Base-by-base conservation (phyloP, 2,888 invertebrate species). In the Unio pictorum region DNA sequence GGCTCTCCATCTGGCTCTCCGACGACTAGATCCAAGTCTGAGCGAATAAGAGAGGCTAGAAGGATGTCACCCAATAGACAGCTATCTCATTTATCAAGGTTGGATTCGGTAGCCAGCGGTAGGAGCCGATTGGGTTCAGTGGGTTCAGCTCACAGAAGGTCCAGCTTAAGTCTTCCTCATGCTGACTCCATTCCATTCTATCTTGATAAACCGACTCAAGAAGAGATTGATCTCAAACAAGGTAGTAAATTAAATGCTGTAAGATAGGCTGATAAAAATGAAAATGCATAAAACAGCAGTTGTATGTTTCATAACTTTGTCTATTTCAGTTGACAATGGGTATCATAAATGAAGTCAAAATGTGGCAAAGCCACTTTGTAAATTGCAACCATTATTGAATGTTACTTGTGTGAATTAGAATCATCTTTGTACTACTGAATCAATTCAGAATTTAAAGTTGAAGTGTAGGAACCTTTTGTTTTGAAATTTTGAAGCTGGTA, bases 151-250 rank as follows among this genome's bases (percentile, higher is more conserved):
- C 55, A 61, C 17, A 67, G 78, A 4, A 70, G 76, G 66, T 79
- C 82, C 18, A 84, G 82, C 72, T 77, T 84, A 45, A 77, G 80
- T 69, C 69, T 81, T 3, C 74, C 78, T 26, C 84, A 84, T 69
- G 63, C 72, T 4, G 78, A 84, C 62, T 75, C 78, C 2, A 70
- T 81, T 30, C 71, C 72, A 7, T 68, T 73, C 55, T 66, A 63
- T 45, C 71, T 78, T 3, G 77, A 77, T 18, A 66, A 72, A 45
- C 73, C 78, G 20, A 61, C 69, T 3, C 57, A 69, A 62, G 76
- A 82, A 7, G 73, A 77, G 4, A 55, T 82, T 2, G 78, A 78
- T 58, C 45, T 63, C 2, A 64, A 66, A 0, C 57, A 78, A 79
- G 81, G 81, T 80, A 64, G 8, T 45, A 45, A 11, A 45, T 45